Base-by-base conservation (phyloP, 1,140 invertebrate species). In the Tetraneura akinire region DNA sequence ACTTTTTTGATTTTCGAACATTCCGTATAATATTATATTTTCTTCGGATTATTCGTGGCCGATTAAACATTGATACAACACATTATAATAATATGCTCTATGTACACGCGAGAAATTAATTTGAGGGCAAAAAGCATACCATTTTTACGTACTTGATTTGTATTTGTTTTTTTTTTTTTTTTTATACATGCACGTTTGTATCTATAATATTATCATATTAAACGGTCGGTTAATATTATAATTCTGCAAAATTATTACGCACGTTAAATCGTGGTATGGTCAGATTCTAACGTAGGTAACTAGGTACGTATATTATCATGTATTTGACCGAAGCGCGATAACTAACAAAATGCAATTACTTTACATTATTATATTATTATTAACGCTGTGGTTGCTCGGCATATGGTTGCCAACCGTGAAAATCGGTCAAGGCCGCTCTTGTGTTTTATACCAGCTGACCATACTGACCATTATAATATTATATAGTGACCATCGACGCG, bases 341-440 rank as follows among this genome's bases (percentile, higher is more conserved):
- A 66, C 64, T n/a, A n/a, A 42, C 11, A 18, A 66, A 66, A 66
- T 66, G 64, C 64, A 66, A 66, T 66, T 66, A 37, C 8, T 37
- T 37, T 37, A 37, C 3, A 37, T 37, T 4, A n/a, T n/a, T n/a
- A n/a, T n/a, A n/a, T n/a, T n/a, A n/a, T n/a, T n/a, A n/a, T n/a
- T n/a, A n/a, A 66, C 42, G n/a, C 21, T 29, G 21, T 29, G 32
- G 64, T 37, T 42, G 64, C 64, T 66, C 64, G 64, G 64, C 18
- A 62, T 62, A 62, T 18, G 29, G 60, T 62, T 29, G 60, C 60
- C 26, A 66, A 66, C 64, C 64, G 37, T 66, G 64, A 66, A 66
- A 42, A 66, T 66, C 64, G 64, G 64, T 66, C 64, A 66, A 66
- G 64, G 64, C 37, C 64, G 64, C 37, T 42, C n/a, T 42, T 66